Evolutionary conservation across 92 coral and sea anemone genomes (phyloP).

Genomic region (Muricea muricata): DNA sequence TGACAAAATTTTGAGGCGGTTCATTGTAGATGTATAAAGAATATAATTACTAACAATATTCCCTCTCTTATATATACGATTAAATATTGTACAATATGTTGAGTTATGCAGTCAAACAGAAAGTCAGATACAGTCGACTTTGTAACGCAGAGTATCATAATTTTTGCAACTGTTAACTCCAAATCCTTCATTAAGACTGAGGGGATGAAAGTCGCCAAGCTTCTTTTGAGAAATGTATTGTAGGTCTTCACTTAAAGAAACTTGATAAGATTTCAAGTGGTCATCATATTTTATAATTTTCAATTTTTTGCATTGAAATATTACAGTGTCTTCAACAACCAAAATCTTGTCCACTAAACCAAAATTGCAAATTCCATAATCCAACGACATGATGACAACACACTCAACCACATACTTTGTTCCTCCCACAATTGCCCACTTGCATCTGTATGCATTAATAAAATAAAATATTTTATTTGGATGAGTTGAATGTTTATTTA

Average conservation of each 20-base stretch:
- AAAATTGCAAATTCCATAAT: not conserved
- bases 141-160: slow-evolving; percentile 8
- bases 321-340: not conserved
- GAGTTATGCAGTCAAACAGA: too few species aligned
- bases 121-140: not conserved
- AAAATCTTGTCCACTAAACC: not conserved
- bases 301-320: not conserved
- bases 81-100: too few species aligned
- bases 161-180: not conserved
- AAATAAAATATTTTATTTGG: too few species aligned
- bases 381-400: not conserved
- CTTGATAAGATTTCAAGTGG: slow-evolving; percentile 1
- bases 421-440: not conserved
- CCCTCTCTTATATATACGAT: too few species aligned
- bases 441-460: not conserved
- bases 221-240: not conserved
- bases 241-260: not conserved
- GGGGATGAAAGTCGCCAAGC: not conserved
- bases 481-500: too few species aligned
- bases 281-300: not conserved
- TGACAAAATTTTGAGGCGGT: too few species aligned
- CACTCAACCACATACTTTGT: not conserved
- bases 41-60: too few species aligned
- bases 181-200: slow-evolving; percentile 13
- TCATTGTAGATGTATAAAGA: too few species aligned